phyloP scores from a whole-genome alignment of 2,888 invertebrate genomes.

The Drosophila algonquin region DNA sequence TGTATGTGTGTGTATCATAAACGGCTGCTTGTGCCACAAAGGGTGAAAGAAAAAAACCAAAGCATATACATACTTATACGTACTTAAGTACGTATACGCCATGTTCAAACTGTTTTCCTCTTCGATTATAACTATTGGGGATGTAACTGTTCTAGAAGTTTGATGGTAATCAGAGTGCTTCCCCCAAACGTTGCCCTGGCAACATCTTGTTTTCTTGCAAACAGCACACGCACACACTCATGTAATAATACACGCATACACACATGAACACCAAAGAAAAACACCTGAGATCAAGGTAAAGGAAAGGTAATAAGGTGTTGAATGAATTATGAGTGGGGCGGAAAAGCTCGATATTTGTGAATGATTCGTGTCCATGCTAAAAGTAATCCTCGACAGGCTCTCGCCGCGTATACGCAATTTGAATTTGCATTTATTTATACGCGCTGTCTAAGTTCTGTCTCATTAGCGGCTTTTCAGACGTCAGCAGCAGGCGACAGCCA shows the following conservation, averaged over 20 bases:
- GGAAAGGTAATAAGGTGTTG: slow-evolving; percentile 25
- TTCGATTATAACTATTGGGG: not conserved
- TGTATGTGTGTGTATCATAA: slow-evolving; percentile 5
- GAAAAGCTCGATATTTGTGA: slow-evolving; percentile 5
- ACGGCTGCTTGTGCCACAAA: slow-evolving; percentile 18
- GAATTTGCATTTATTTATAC: slow-evolving; percentile 37
- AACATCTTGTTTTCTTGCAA: slow-evolving; percentile 31
- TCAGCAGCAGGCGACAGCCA: slow-evolving; percentile 46
- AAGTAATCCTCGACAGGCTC: not conserved
- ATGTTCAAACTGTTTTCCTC: not conserved
- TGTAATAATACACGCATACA: not conserved
- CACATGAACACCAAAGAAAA: not conserved
- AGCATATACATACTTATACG: not conserved
- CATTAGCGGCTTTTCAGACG: slow-evolving; percentile 70
- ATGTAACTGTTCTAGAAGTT: not conserved
- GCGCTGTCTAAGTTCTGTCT: slow-evolving; percentile 28
- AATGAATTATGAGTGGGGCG: slow-evolving; percentile 30
- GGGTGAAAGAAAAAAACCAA: slow-evolving; percentile 34
- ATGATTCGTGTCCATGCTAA: slow-evolving; percentile 12
- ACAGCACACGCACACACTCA: slow-evolving; percentile 6
- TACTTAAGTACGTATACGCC: slow-evolving; percentile 4
- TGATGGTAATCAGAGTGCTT: not conserved
- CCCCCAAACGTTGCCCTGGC: slow-evolving; percentile 22
- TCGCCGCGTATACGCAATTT: not conserved
- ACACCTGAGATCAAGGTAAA: slow-evolving; percentile 37